Base-by-base conservation (phyloP, 2,888 invertebrate genomes). In the Physocephala rufipes region DNA sequence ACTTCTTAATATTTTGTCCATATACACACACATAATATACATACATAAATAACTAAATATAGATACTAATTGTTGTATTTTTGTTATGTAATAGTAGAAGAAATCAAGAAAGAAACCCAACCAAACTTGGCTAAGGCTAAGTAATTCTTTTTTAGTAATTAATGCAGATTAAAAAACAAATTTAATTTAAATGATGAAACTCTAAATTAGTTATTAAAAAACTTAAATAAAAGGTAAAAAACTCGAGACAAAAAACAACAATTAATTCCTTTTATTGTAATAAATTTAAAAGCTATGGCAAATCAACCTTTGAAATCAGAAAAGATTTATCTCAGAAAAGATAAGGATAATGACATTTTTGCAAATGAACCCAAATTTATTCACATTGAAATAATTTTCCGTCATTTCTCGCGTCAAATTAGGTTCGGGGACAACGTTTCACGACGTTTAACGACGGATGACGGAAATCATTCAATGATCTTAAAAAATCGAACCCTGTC, bases 1-100 rank as follows among this genome's bases (percentile, higher is more conserved):
- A 47, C 45, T 67, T 59, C 59, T 59, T 26, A 67, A 67, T 67
- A 58, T 67, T 67, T 58, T 67, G 67, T 67, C 58, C 67, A 65
- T 73, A 51, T 67, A 45, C 63, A 72, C 71, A 74, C 67, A 65
- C 72, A 51, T 69, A n/a, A n/a, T n/a, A 45, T 59, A 72, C 71
- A 74, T 72, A 76, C 70, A 63, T 73, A 74, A 55, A 5, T 58
- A 58, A 68, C 74, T 71, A 71, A 58, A 72, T 71, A 71, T 65
- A 75, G 72, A 72, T 72, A 74, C 74, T 78, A 77, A 77, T 78
- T 79, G 78, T 79, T 79, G 78, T 76, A 76, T 76, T 78, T 79
- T 78, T 77, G 76, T 78, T 78, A 77, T 76, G 74, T 70, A 69
- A 73, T 73, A 74, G 71, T 75, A 73, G 74, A 66, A 73, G 71